Evolutionary conservation across 2,797 vertebrate species (phyloP), one percentile per base, ranked within the genome.

Genomic region (Cyprinella venusta): DNA sequence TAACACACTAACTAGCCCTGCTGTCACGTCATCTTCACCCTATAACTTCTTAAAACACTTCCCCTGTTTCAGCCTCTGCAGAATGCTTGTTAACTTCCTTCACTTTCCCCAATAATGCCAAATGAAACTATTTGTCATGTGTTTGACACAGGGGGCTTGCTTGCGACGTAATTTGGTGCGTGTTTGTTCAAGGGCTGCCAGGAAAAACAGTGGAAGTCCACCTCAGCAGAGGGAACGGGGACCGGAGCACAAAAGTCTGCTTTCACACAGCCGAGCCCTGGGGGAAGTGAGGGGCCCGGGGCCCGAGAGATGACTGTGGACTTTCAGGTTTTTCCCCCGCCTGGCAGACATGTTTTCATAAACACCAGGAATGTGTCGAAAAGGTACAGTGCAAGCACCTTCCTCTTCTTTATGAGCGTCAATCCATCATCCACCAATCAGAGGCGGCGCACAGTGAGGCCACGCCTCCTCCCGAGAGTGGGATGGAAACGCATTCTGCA

Each of bases 171-270:
- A 93, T 78, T 91, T 92, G 90, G 85, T 89, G 89, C 72, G 76
- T 94, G 90, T 94, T 94, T 93, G 90, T 91, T 79, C 85, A 92
- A 88, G 87, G 76, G 16, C 64, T 91, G 93, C 93, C 94, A 95
- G 91, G 89, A 93, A 94, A 93, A 94, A 92, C 92, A 94, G 79
- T 50, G 52, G 85, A 86, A 69, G 74, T 93, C 90, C 89, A 93
- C 92, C 92, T 93, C 91, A 89, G 82, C 72, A 88, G 79, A 85
- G 85, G 87, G 89, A 90, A 90, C 77, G 83, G 84, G 80, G 90
- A 88, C 87, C 87, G 80, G 85, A 88, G 86, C 87, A 92, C 91
- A 93, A 93, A 92, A 90, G 93, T 92, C 85, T 87, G 92, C 93
- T 94, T 94, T 94, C 92, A 93, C 89, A 88, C 79, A 88, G 84